phyloP scores from a whole-genome alignment of 2,888 invertebrate genomes.

The Platycheirus albimanus region DNA sequence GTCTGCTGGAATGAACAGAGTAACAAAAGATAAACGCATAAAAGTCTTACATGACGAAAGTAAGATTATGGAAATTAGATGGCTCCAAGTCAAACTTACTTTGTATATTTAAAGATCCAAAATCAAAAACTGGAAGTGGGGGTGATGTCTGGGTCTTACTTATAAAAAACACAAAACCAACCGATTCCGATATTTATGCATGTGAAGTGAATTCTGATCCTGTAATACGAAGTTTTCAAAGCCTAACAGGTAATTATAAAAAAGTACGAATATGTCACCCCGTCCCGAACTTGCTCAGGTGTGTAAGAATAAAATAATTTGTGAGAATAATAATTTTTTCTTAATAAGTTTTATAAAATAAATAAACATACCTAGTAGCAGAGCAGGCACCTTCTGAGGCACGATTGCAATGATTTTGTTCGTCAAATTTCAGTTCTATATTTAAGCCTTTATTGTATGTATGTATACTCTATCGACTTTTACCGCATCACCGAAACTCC shows the following conservation, averaged over 20 bases:
- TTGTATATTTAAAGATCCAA: slow-evolving; percentile 77
- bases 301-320: too few relatives aligned
- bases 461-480: too few relatives aligned
- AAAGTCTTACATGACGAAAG: slow-evolving; percentile 90
- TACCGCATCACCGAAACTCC: too few relatives aligned
- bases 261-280: too few relatives aligned
- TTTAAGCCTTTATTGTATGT: too few relatives aligned
- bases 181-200: slow-evolving; percentile 90
- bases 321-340: too few relatives aligned
- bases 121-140: slow-evolving; percentile 83
- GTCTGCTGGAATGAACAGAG: slow-evolving; percentile 89
- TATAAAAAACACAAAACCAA: slow-evolving; percentile 87
- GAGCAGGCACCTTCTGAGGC: too few relatives aligned
- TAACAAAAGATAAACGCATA: slow-evolving; percentile 89
- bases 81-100: not conserved
- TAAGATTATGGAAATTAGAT: slow-evolving; percentile 82
- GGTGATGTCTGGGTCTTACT: slow-evolving; percentile 94
- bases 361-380: too few relatives aligned
- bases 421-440: too few relatives aligned
- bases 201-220: slow-evolving; percentile 93
- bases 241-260: slow-evolving; percentile 90
- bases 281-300: too few relatives aligned
- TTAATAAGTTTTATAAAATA: too few relatives aligned
- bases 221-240: slow-evolving; percentile 90
- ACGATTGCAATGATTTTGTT: too few relatives aligned